A percentile compares a stretch with the other conserved stretches of the same genome.
phyloP scores from a whole-genome alignment of 2,113 vertebrate genomes.

The Corapipo altera region DNA sequence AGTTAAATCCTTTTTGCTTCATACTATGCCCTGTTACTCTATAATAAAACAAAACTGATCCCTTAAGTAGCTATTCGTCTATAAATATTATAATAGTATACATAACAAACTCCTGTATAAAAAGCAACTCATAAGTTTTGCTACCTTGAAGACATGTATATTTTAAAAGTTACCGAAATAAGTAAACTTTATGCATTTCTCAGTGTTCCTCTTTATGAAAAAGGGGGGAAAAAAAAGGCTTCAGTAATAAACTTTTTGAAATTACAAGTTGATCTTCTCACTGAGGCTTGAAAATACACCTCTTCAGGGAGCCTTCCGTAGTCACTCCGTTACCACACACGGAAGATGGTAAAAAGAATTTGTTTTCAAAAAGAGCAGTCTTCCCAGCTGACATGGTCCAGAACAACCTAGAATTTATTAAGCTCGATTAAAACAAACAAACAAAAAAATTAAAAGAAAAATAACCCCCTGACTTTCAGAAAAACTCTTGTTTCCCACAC shows the following conservation, averaged over 20 bases:
- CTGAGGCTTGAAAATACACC: not conserved
- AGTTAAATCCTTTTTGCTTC: not conserved
- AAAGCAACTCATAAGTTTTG: not conserved
- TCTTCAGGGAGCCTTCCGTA: not conserved
- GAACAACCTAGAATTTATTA: not conserved
- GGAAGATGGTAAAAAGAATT: not conserved
- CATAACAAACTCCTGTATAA: not conserved
- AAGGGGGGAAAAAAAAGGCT: not conserved
- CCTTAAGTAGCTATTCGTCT: not conserved
- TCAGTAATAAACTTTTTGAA: not conserved
- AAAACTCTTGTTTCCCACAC: not conserved
- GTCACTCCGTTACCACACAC: not conserved
- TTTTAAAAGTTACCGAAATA: not conserved
- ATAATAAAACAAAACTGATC: not conserved
- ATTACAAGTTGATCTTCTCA: not conserved
- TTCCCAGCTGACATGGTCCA: not conserved
- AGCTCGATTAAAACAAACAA: not conserved
- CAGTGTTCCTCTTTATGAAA: not conserved
- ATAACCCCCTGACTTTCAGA: fast-evolving
- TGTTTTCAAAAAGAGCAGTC: not conserved
- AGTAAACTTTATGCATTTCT: not conserved
- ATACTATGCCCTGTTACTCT: not conserved
- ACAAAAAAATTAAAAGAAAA: not conserved
- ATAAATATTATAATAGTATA: not conserved
- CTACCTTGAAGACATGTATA: not conserved